Conservation (phyloP, 2,888 invertebrate genomes). For the Anarsia innoxiella region DNA sequence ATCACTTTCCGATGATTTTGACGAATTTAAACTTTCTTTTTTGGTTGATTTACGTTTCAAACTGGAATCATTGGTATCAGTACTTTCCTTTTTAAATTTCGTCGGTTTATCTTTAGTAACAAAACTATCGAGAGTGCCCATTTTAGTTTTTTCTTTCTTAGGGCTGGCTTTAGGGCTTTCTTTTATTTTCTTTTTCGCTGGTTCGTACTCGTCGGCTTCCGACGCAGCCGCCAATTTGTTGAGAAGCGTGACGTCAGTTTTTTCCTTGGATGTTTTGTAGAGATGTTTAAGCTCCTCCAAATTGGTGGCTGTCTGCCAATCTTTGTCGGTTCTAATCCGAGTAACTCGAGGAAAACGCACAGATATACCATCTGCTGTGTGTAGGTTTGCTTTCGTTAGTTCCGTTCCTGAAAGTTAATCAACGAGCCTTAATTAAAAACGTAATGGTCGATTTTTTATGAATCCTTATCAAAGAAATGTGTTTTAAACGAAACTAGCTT, state of each 20-base stretch:
- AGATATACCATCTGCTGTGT: constrained; percentile 95
- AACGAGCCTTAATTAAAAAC: no score
- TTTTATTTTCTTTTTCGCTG: constrained; percentile 35
- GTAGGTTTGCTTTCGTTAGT: constrained; percentile 85
- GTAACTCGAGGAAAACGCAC: constrained; percentile 94
- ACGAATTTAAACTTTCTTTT: constrained; percentile 5
- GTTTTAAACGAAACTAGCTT: no score
- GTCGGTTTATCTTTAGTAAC: constrained; percentile 16
- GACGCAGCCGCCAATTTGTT: constrained; percentile 57
- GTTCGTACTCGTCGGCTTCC: constrained; percentile 33
- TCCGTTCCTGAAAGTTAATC: constrained; percentile 79
- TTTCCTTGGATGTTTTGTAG: constrained; percentile 81
- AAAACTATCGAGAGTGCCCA: constrained; percentile 19
- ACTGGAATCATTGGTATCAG: no score
- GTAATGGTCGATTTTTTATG: no score
- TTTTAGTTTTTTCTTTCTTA: constrained; percentile 21
- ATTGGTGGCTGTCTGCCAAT: constrained; percentile 88
- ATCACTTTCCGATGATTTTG: constrained; percentile 12
- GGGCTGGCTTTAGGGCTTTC: constrained; percentile 41
- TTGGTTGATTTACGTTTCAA: no score
- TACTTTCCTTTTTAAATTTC: constrained; percentile 9
- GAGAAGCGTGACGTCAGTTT: constrained; percentile 74
- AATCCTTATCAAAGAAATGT: no score
- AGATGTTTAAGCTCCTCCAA: constrained; percentile 82
- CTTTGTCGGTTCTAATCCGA: constrained; percentile 87